Base-by-base conservation (phyloP, 2,888 invertebrate genomes). In the Xylophagus ater region DNA sequence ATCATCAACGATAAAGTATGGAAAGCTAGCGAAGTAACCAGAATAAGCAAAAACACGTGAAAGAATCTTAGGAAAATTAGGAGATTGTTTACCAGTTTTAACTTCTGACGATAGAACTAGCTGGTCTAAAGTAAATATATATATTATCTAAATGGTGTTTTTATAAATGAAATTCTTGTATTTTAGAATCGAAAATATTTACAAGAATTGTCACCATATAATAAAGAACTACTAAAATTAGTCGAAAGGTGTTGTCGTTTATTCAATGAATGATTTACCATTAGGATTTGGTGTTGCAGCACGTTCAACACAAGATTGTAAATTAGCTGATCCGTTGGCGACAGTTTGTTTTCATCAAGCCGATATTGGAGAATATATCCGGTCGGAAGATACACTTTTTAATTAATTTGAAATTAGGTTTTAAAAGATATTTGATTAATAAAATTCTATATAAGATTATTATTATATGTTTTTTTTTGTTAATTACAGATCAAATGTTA, bases 281-380 rank as follows among this genome's bases (percentile, higher is more conserved):
- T 69, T 98, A 53, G 97, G 98, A 3, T 99, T 99, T 63, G 98
- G 98, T 36, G 87, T 93, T 2, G 78, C 90, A 1, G 85, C 94
- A 0, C 81, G 87, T 54, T 81, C 90, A 6, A 96, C 97, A 1
- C 73, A 81, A 1, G 96, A 97, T 46, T 96, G 94, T 56, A 80
- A 92, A 58, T 73, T 81, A 46, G 85, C 93, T 0, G 96, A 98
- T 63, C 96, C 98, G 0, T 69, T 93, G 59, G 73, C 88, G 0
- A 82, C 88, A 1, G 79, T 98, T 19, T 89, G 87, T 41, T 93
- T 96, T 57, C 96, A 97, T 65, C 96, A 99, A 65, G 88, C 93
- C 1, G 98, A 99, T 60, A 80, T 96, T 34, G 98, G 97, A 25
- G 96, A 98, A 68, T 98, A 96, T 57, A 84, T 98, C 51, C 69